These are phyloP conservation scores for Eubasilissa splendida DNA, from an alignment of 2,888 invertebrate species.

Conservation along the genomic window DNA sequence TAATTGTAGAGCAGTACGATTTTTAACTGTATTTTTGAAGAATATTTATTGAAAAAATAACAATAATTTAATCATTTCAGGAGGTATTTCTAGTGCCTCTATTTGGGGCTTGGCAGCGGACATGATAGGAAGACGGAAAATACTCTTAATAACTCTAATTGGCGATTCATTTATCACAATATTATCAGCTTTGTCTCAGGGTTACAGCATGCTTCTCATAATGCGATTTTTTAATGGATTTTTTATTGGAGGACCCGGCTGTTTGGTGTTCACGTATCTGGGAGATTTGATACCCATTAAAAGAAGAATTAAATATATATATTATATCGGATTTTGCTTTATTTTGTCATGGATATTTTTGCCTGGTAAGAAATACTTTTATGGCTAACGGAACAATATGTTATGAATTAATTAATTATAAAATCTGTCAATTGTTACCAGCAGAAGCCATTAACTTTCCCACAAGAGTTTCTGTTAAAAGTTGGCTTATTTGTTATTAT, in stretches of 20 bases:
- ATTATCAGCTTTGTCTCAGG: conserved; percentile 68
- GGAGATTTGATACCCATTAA: conserved; percentile 77
- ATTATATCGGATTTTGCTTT: conserved; percentile 77
- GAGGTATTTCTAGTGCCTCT: conserved; percentile 80
- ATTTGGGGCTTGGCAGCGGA: conserved; percentile 84
- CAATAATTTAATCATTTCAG: conserved; percentile 62
- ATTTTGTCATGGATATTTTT: conserved; percentile 76
- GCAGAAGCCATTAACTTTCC: too few species aligned
- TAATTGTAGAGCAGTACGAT: too few species aligned
- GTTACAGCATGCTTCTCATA: conserved; percentile 63
- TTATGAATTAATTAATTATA: too few species aligned
- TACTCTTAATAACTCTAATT: conserved; percentile 71
- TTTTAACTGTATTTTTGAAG: too few species aligned
- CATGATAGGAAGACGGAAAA: conserved; percentile 75
- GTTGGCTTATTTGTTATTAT: too few species aligned
- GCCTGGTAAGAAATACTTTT: conserved; percentile 66
- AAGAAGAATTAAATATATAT: conserved; percentile 74
- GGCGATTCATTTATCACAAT: conserved; percentile 71
- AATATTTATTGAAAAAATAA: neutral
- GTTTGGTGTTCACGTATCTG: conserved; percentile 76
- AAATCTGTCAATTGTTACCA: too few species aligned
- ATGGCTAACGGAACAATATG: too few species aligned
- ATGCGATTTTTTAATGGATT: conserved; percentile 78
- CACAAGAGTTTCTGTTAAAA: too few species aligned
- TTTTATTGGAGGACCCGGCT: conserved; percentile 73